Evolutionary conservation across 2,797 vertebrate genomes (phyloP).

Genomic region (Lutjanus argentimaculatus): DNA sequence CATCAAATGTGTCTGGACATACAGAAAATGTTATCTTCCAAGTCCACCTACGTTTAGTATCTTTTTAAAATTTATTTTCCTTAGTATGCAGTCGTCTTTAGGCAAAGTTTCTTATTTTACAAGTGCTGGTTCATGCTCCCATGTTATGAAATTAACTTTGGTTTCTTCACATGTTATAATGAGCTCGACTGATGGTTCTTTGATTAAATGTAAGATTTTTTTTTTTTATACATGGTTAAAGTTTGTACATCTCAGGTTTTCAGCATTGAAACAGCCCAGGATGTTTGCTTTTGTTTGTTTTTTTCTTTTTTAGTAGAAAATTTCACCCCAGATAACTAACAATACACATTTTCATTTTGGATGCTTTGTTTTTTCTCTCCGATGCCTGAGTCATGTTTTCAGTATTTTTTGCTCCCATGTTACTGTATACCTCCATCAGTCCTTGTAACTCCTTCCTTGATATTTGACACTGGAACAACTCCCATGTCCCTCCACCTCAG

Average conservation of each 20-base stretch:
- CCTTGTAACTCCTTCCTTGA: conserved; percentile 62
- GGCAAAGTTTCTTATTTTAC: conserved; percentile 21
- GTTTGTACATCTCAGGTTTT: conserved; percentile 57
- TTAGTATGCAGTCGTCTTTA: conserved; percentile 20
- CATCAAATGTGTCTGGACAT: conserved; percentile 73
- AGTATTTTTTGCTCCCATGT: conserved; percentile 74
- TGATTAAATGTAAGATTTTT: conserved; percentile 22
- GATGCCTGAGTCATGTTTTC: conserved; percentile 63
- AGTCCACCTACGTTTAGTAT: neutral
- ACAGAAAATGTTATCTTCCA: conserved; percentile 54
- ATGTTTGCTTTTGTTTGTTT: conserved; percentile 22
- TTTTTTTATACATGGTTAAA: conserved; percentile 31
- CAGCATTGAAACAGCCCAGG: conserved; percentile 43
- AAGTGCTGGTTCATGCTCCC: conserved; percentile 46
- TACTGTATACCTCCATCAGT: conserved; percentile 64
- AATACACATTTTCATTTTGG: conserved; percentile 58
- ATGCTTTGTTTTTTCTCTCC: conserved; percentile 29
- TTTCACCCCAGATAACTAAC: conserved; percentile 67
- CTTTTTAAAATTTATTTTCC: neutral
- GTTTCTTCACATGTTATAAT: conserved; percentile 13
- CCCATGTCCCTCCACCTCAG: conserved; percentile 35
- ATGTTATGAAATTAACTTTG: conserved; percentile 33
- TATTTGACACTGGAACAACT: conserved; percentile 47
- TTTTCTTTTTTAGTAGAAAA: conserved; percentile 30
- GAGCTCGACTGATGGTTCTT: conserved; percentile 18